phyloP scores from a whole-genome alignment of 2,888 invertebrate species.

The Phengaris alcon region DNA sequence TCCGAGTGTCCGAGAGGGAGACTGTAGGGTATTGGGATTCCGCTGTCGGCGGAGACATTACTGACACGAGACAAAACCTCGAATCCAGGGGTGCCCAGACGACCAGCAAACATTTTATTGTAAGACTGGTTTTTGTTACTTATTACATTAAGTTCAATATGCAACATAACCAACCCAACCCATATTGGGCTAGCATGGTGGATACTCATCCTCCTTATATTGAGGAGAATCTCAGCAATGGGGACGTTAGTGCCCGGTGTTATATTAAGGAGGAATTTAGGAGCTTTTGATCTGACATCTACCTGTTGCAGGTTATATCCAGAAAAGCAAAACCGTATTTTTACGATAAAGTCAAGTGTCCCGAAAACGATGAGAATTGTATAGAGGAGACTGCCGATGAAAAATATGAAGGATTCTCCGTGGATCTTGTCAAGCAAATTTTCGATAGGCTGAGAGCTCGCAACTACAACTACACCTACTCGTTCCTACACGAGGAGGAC shows the following conservation, averaged over 20 bases:
- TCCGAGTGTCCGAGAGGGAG: slow-evolving; percentile 48
- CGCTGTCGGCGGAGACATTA: slow-evolving; percentile 74
- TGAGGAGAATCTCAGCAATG: too few relatives aligned
- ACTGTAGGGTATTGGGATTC: slow-evolving; percentile 64
- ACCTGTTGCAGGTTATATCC: slow-evolving; percentile 72
- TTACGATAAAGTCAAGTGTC: slow-evolving; percentile 77
- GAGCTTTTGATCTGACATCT: neutral
- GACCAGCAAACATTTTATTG: slow-evolving; percentile 83
- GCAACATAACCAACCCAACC: too few relatives aligned
- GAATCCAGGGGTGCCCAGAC: slow-evolving; percentile 72
- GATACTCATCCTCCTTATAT: too few relatives aligned
- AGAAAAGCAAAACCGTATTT: slow-evolving; percentile 87
- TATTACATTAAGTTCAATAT: neutral
- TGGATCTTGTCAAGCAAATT: slow-evolving; percentile 86
- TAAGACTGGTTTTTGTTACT: slow-evolving; percentile 48
- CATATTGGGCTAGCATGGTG: too few relatives aligned
- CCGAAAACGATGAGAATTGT: slow-evolving; percentile 46
- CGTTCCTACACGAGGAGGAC: slow-evolving; percentile 51
- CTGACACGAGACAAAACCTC: slow-evolving; percentile 64
- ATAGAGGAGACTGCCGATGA: slow-evolving; percentile 79
- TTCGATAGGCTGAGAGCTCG: slow-evolving; percentile 76
- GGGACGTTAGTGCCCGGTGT: too few relatives aligned
- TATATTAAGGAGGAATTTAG: too few relatives aligned
- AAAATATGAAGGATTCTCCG: slow-evolving; percentile 86
- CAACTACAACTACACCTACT: slow-evolving; percentile 61